A percentile compares a stretch with the other conserved stretches of the same genome.
Evolutionary conservation across 2,888 invertebrate species (phyloP).

Genomic region (Carpatolechia fugitivella): DNA sequence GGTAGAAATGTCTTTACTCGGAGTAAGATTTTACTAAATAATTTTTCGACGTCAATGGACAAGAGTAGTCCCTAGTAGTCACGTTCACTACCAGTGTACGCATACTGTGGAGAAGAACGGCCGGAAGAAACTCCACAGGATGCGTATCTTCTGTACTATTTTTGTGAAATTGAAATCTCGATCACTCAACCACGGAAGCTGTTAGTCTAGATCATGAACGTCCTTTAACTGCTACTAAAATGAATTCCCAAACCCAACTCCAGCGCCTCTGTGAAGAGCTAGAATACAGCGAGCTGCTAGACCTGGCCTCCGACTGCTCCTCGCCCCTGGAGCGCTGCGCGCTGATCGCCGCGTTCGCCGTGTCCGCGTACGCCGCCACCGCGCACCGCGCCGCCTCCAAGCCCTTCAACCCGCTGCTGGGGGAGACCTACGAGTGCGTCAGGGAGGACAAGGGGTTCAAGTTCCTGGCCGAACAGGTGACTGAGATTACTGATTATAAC

Average conservation of each 20-base stretch:
- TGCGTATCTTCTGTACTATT: no score
- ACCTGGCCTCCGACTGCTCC: conserved; percentile 83
- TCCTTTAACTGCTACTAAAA: background rate
- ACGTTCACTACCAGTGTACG: no score
- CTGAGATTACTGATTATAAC: background rate
- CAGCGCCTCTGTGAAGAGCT: conserved; percentile 90
- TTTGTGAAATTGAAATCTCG: no score
- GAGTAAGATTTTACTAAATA: no score
- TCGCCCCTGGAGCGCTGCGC: conserved; percentile 86
- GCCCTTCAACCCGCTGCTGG: conserved; percentile 91
- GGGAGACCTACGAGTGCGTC: conserved; percentile 90
- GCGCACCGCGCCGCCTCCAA: conserved; percentile 89
- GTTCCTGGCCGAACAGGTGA: conserved; percentile 88
- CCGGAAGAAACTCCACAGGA: no score
- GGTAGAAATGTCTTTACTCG: no score
- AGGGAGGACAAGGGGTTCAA: conserved; percentile 88
- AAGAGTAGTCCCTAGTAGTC: no score
- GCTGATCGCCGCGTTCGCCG: conserved; percentile 88
- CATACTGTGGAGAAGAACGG: no score
- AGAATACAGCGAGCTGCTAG: conserved; percentile 89
- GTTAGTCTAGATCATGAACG: background rate
- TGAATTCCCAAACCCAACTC: no score
- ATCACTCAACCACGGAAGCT: no score
- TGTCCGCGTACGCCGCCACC: conserved; percentile 84
- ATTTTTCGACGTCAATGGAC: no score